Percentiles rank a stretch among this genome's conserved stretches.
phyloP scores from a whole-genome alignment of 2,113 vertebrate genomes.

The Apus apus region DNA sequence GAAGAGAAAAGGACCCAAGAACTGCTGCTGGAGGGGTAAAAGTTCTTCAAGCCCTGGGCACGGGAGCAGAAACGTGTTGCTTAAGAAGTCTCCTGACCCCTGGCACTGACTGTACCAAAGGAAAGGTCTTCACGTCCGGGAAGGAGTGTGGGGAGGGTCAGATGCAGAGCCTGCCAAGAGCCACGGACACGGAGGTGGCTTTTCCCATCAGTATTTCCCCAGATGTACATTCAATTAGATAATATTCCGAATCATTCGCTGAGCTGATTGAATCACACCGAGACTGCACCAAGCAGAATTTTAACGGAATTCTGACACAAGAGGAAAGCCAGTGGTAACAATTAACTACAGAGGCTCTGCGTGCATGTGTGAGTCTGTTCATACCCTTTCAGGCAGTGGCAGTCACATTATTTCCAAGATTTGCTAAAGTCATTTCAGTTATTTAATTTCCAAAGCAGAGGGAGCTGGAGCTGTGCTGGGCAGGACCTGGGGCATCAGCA shows the following conservation, averaged over 20 bases:
- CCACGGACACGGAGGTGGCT: rapidly evolving
- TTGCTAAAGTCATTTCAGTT: background rate
- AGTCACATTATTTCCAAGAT: background rate
- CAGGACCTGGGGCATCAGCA: background rate
- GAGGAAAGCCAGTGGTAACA: background rate
- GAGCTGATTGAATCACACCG: background rate
- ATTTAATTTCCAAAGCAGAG: background rate
- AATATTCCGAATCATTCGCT: background rate
- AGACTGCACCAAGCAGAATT: background rate
- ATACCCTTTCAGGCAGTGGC: background rate
- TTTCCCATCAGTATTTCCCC: background rate
- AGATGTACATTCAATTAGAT: background rate
- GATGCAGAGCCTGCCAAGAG: background rate
- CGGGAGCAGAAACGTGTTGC: rapidly evolving
- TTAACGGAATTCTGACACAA: background rate
- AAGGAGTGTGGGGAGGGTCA: background rate
- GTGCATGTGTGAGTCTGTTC: rapidly evolving
- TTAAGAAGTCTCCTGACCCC: background rate
- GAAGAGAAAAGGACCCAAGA: no score
- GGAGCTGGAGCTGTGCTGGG: rapidly evolving
- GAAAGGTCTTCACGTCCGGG: no score
- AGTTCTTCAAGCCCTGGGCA: background rate
- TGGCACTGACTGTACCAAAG: rapidly evolving
- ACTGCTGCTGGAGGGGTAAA: background rate
- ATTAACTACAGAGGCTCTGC: background rate